Evolutionary conservation across 2,888 invertebrate genomes (phyloP), one percentile per base, ranked within the genome.

Genomic region (Ellobium chinense): DNA sequence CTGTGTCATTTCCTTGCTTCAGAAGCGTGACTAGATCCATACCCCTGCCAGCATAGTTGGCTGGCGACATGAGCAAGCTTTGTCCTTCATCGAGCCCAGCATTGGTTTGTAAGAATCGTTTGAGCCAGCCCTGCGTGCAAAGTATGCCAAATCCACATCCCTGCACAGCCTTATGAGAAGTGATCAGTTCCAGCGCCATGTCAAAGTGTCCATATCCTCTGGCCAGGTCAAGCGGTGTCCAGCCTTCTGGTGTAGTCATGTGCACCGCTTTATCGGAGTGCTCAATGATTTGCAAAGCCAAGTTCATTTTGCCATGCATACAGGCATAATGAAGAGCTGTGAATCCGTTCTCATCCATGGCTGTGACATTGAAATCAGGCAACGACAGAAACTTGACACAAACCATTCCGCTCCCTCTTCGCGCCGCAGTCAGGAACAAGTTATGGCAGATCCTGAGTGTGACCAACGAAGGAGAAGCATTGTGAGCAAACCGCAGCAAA

Each of bases 321-420:
- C 81, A 82, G 46, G 81, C 83, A 46, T 81, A 83, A 73, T 85
- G 84, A 39, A 84, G 63, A 9, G 78, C 70, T 39, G 77, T 82
- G 63, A 63, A 80, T 2, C 82, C 82, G 39, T 60, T 24, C 0
- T 74, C 73, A 39, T 81, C 81, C 9, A 58, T 46, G 12, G 66
- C 60, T 0, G 36, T 56, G 24, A 78, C 60, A 37, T 83, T 82
- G 21, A 81, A 70, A 18, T 81, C 62, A 54, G 39, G 70, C 2
- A 54, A 39, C 18, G 24, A 7, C 21, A 78, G 46, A 54, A 78
- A 78, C 56, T 72, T 72, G 56, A 56, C 31, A 54, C 78, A 78
- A 36, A 78, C 63, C 34, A 60, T 36, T 12, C 72, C 78, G 29
- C 54, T 63, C 0, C 78, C 78, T 24, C 46, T 39, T 14, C 65